Percentiles rank a stretch among this genome's conserved stretches.
Evolutionary conservation across 2,888 invertebrate genomes (phyloP).

Genomic region (Megalurothrips usitatus): DNA sequence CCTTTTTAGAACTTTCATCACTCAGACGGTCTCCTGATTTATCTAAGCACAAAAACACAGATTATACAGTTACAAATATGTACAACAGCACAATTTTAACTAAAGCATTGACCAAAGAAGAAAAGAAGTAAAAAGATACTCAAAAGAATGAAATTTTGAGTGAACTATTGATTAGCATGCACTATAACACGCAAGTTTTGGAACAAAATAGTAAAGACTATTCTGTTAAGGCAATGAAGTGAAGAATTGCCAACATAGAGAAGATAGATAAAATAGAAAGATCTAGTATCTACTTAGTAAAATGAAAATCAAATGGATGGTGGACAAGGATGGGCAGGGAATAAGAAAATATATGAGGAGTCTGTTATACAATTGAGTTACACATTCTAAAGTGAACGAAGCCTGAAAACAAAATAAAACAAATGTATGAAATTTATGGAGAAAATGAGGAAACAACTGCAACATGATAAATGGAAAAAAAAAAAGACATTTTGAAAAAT

Average conservation of each 20-base stretch:
- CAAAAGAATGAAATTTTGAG: not conserved
- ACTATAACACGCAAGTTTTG: not conserved
- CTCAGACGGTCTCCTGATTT: constrained; percentile 44
- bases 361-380: not conserved
- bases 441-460: too few relatives aligned
- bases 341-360: not conserved
- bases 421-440: too few relatives aligned
- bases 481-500: too few relatives aligned
- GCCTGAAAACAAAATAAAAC: too few relatives aligned
- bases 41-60: constrained; percentile 25
- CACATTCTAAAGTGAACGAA: too few relatives aligned
- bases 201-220: not conserved
- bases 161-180: constrained; percentile 7
- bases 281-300: not conserved
- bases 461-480: too few relatives aligned
- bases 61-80: not conserved
- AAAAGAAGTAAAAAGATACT: constrained; percentile 1
- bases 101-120: not conserved
- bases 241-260: constrained; percentile 25
- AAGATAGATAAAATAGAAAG: constrained; percentile 28
- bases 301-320: not conserved
- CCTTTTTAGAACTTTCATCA: constrained; percentile 54
- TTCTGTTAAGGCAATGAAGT: constrained; percentile 1
- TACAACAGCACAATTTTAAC: not conserved
- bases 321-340: not conserved